Evolutionary conservation across 2,797 vertebrate species (phyloP), one percentile per base, ranked within the genome.

Genomic region (Myotis findleyi): DNA sequence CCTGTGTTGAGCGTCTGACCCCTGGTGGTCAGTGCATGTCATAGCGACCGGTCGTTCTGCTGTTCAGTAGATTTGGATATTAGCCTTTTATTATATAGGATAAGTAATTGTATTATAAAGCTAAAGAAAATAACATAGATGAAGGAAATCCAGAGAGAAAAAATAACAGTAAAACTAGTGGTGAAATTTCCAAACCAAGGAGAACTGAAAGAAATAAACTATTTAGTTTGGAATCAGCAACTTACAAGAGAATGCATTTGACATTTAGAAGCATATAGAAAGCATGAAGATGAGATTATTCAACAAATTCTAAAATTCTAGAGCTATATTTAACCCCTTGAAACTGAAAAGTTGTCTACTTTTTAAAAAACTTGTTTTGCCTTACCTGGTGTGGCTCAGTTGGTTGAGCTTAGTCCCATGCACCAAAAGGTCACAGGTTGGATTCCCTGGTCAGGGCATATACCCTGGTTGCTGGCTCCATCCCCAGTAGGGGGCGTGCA

Each of bases 301-400:
- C 64, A 92, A 68, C 36, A 93, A 69, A 76, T 84, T 90, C 21
- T 92, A 6, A 90, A 94, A 59, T 94, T 95, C n/a, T 92, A 73
- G 23, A 86, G 53, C 49, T 94, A 33, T 85, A 10, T 16, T 69
- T 75, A 79, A 59, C 9, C 9, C 8, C 12, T 77, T 83, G n/a
- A 79, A 93, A 64, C 27, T 55, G 12, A 79, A 72, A 86, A 82
- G 23, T 72, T 92, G 9, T 51, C 49, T 71, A 64, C 71, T 53
- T 92, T 51, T 89, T 41, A 23, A 49, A 86, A 86, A 49, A 72
- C 30, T 79, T 77, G 23, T 27, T 59, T 59, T 59, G 57, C 25
- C 57, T 59, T 59, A 25, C 11, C 57, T 5, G 27, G 57, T 59
- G 25, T 27, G 25, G 11, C 2, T 59, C 57, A 59, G 57, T 27